Evolutionary conservation across 2,888 invertebrate genomes (phyloP), one percentile per base, ranked within the genome.

Genomic region (Nephrotoma guestfalica): DNA sequence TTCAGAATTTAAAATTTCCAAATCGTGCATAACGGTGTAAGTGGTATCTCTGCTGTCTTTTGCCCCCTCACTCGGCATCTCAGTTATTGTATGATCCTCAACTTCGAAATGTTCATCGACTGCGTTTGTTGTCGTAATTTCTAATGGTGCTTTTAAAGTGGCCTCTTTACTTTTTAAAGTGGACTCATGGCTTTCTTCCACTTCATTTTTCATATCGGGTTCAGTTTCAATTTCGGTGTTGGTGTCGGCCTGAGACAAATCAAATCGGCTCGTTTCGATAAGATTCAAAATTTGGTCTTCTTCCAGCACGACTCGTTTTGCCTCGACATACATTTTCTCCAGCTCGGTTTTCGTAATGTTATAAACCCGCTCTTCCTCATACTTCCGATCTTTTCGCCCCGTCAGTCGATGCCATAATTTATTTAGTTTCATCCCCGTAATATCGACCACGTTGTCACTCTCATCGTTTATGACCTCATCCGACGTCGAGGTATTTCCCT

Each of bases 331-430:
- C 43, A 92, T 89, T 86, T 89, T 88, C 88, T 92, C 92, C 41
- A 92, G 88, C 87, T 91, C 91, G 9, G 88, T 87, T 89, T 92
- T 91, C 40, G 91, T 91, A 88, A 92, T 89, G 87, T 90, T 90
- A 87, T 92, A 92, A 41, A 89, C 89, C 87, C 90, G 90, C 30
- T 89, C 89, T 41, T 91, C 90, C 47, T 90, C 89, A 88, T 91
- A 92, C 88, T 91, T 91, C 86, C 90, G 90, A n/a, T 90, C 89
- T 11, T 90, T 89, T 84, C 90, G 89, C 5, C 91, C 91, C 4
- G 92, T 92, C 87, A 93, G 89, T 57, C 91, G 91, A 86, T 89
- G 89, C 93, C 92, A 92, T 30, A 92, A 88, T 88, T 91, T 91
- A 88, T 92, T 92, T 45, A 92, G 89, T 88, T 92, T 91, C 9